Base-by-base conservation (phyloP, 2,113 vertebrate species). In the Camelus dromedarius region DNA sequence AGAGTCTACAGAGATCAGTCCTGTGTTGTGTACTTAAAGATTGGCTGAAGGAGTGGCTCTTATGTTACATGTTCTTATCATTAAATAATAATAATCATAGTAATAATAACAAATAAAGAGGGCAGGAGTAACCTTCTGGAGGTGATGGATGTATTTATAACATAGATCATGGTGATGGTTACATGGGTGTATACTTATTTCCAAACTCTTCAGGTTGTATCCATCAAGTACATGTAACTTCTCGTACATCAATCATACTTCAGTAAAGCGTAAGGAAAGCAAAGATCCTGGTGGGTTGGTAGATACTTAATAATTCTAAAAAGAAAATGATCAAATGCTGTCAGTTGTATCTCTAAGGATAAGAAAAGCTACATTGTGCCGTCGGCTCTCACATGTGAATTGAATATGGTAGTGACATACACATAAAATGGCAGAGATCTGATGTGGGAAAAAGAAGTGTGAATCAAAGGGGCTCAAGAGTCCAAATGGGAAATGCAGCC, bases 391-490 rank as follows among this genome's bases (percentile, higher is more conserved):
- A 98, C 97, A 98, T 98, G 97, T 97, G 96, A 98, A 98, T 96
- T 97, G 97, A 98, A 96, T 94, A 28, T 97, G 97, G 96, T 97
- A 86, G 95, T 97, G 94, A 95, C 95, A 88, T 96, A 97, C 98
- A 98, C 98, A 97, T 97, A 96, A 97, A 92, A 96, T 35, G 90
- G 93, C 91, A 94, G 91, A 97, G 97, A 98, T 98, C 97, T 97
- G 96, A 98, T 97, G 97, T 98, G 97, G 94, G 87, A 94, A 98
- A 92, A 95, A 96, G 96, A 98, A 98, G 98, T 98, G 98, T 98
- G 98, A 98, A 98, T 98, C 90, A 92, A 97, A 96, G 96, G 85
- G 83, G 69, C 94, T 95, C 48, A 72, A 95, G 95, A 91, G 89
- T 97, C 95, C 97, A 97, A 97, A 97, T 93, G 97, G 95, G 81